These are phyloP conservation scores for Spilogale gracilis DNA, from an alignment of 2,113 vertebrate species.

Conservation along the genomic window DNA sequence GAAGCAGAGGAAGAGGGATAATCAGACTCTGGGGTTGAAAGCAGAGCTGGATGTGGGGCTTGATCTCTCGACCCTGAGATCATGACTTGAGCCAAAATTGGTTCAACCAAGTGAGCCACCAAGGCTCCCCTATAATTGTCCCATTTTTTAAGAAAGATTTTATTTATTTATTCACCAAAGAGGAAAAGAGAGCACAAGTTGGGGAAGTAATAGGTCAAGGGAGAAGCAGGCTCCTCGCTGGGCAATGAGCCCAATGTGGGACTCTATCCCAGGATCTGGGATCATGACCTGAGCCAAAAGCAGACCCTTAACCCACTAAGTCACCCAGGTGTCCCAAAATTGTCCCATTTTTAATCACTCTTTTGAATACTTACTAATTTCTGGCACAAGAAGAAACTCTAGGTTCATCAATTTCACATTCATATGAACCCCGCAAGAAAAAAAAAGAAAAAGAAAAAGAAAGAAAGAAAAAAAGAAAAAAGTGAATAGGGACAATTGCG, in stretches of 20 bases:
- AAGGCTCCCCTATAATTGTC: background rate
- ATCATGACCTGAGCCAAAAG: background rate
- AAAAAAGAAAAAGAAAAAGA: background rate
- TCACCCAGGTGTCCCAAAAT: background rate
- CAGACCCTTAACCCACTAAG: background rate
- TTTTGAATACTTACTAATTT: background rate
- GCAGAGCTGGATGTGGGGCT: background rate
- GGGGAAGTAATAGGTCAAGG: background rate
- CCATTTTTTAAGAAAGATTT: background rate
- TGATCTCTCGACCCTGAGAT: background rate
- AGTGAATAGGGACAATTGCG: background rate
- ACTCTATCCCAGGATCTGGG: background rate
- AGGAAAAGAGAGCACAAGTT: background rate
- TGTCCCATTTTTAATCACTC: background rate
- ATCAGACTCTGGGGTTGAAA: background rate
- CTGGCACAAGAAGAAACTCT: background rate
- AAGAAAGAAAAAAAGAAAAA: background rate
- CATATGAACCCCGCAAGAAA: background rate
- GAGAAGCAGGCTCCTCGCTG: background rate
- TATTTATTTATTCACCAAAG: background rate
- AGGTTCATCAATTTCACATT: background rate
- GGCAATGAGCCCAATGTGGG: rapidly evolving
- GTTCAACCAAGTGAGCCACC: background rate
- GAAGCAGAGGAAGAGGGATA: background rate
- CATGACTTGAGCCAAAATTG: background rate